Evolutionary conservation across 1,140 invertebrate genomes (phyloP).

Genomic region (Triops longicaudatus): DNA sequence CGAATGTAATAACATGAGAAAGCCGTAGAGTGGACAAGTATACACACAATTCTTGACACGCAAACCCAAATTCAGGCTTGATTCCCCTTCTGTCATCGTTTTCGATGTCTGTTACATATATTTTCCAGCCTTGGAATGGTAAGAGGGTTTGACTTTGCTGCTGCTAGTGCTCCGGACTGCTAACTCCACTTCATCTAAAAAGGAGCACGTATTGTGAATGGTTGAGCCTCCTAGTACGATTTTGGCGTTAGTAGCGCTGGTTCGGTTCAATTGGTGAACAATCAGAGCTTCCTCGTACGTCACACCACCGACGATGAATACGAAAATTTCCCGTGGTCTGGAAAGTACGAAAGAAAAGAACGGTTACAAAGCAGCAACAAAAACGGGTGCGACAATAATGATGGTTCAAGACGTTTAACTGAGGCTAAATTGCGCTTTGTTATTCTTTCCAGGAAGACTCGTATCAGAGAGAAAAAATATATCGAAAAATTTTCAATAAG

Average conservation of each 20-base stretch:
- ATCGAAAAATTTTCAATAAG: too few relatives aligned
- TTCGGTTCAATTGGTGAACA: slow-evolving; percentile 75
- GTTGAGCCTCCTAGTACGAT: slow-evolving; percentile 83
- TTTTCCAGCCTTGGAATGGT: background rate
- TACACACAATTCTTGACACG: too few relatives aligned
- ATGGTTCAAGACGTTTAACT: too few relatives aligned
- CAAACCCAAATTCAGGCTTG: too few relatives aligned
- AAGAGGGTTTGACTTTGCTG: background rate
- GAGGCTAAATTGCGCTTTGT: too few relatives aligned
- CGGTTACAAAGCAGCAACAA: too few relatives aligned
- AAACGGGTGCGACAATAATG: too few relatives aligned
- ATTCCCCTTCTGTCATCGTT: background rate
- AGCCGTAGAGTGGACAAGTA: too few relatives aligned
- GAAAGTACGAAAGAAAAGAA: slow-evolving; percentile 6
- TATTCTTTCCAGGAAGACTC: too few relatives aligned
- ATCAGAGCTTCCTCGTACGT: slow-evolving; percentile 92
- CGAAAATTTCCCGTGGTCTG: slow-evolving; percentile 79
- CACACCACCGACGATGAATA: slow-evolving; percentile 91
- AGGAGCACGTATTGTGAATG: slow-evolving; percentile 79
- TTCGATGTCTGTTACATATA: background rate
- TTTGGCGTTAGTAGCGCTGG: slow-evolving; percentile 54
- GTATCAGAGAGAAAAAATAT: too few relatives aligned
- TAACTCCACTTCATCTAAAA: slow-evolving; percentile 59
- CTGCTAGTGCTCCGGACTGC: slow-evolving; percentile 33
- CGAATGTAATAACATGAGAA: too few relatives aligned